These are phyloP conservation scores for Saxicola maurus DNA, from an alignment of 2,797 vertebrate species.

Conservation along the genomic window DNA sequence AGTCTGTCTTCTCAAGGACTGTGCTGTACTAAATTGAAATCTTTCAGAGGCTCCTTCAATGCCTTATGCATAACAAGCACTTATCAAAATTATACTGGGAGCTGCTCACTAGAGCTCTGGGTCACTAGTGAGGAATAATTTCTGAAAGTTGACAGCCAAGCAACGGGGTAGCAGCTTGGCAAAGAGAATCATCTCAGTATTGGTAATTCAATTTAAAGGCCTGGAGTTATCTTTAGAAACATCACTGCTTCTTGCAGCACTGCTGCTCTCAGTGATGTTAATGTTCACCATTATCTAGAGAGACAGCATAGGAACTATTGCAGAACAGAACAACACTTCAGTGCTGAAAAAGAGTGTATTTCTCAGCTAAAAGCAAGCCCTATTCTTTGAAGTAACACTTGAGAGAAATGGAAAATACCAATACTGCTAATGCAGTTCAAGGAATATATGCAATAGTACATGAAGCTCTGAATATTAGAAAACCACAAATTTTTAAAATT, in stretches of 20 bases:
- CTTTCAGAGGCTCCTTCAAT: not conserved
- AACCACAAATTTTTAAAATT: not conserved
- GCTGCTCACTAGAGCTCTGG: not conserved
- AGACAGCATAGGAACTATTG: slow-evolving; percentile 16
- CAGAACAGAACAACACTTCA: not conserved
- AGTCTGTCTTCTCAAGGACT: not conserved
- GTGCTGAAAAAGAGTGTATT: not conserved
- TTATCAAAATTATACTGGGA: slow-evolving; percentile 25
- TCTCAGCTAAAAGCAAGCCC: not conserved
- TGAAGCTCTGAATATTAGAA: not conserved
- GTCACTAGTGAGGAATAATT: slow-evolving; percentile 28
- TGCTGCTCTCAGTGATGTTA: not conserved
- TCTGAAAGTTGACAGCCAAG: slow-evolving; percentile 27
- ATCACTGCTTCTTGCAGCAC: not conserved
- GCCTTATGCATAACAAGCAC: not conserved
- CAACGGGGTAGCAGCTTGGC: not conserved
- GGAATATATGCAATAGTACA: not conserved
- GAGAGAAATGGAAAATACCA: not conserved
- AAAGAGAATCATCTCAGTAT: not conserved
- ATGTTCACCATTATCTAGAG: slow-evolving; percentile 13
- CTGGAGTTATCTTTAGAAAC: slow-evolving; percentile 54
- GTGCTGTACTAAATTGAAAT: not conserved
- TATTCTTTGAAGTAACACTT: not conserved
- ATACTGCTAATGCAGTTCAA: not conserved
- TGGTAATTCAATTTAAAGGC: slow-evolving; percentile 43